Conservation (phyloP, 2,113 vertebrate genomes). For the Campylomormyrus tamandua region DNA sequence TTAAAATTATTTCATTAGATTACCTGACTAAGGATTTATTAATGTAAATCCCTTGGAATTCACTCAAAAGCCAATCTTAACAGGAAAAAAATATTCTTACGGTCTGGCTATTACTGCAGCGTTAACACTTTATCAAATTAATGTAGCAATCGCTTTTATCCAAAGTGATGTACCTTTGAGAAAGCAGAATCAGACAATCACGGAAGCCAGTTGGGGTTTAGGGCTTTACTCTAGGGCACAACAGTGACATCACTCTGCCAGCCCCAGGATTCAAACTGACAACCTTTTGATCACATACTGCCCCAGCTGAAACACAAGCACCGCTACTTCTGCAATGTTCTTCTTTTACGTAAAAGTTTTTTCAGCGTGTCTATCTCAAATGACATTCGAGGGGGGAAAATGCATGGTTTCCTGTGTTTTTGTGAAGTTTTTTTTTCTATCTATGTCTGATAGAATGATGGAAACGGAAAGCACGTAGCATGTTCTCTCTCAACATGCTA, state of each 20-base stretch:
- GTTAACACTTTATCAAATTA: not conserved
- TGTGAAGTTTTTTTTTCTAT: not conserved
- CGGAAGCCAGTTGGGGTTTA: not conserved
- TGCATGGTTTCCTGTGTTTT: not conserved
- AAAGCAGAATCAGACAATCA: not conserved
- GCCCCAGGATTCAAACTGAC: not conserved
- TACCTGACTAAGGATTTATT: constrained; percentile 30
- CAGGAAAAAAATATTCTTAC: not conserved
- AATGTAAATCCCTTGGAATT: constrained; percentile 21
- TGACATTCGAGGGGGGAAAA: not conserved
- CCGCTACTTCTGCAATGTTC: not conserved
- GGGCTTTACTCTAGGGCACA: not conserved
- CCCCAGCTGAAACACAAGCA: not conserved
- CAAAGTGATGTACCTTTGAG: not conserved
- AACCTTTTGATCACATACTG: not conserved
- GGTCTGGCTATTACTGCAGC: not conserved
- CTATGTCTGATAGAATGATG: constrained; percentile 13
- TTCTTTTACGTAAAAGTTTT: not conserved
- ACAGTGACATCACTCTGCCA: not conserved
- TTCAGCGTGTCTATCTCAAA: not conserved
- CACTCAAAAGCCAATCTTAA: constrained; percentile 1
- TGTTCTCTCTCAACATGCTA: constrained; percentile 25
- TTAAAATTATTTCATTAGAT: constrained; percentile 15
- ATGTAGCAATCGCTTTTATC: not conserved
- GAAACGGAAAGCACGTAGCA: constrained; percentile 18